Evolutionary conservation across 2,113 vertebrate species (phyloP).

Genomic region (Hucho hucho): DNA sequence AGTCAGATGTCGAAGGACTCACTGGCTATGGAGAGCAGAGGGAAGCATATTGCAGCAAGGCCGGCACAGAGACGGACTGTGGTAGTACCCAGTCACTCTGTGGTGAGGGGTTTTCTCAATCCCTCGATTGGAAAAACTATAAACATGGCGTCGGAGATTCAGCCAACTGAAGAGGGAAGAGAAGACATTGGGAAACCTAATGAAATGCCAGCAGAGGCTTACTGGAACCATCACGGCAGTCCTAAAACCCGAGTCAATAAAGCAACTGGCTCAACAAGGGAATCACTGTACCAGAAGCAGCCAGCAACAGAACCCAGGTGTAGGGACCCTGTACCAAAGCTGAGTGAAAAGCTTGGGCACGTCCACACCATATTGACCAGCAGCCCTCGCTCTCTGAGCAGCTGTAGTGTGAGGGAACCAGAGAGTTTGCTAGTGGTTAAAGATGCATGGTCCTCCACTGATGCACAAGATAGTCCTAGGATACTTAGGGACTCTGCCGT

Average conservation of each 20-base stretch:
- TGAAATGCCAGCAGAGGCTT: conserved; percentile 78
- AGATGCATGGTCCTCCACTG: conserved; percentile 79
- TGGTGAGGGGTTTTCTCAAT: conserved; percentile 31
- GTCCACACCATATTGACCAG: conserved; percentile 31
- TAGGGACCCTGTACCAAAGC: conserved; percentile 27
- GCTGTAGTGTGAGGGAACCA: conserved; percentile 53
- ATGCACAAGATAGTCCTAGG: conserved; percentile 66
- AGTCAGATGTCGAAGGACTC: conserved; percentile 93
- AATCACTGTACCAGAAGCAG: not conserved
- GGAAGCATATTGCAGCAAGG: conserved; percentile 22
- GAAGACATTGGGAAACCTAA: conserved; percentile 65
- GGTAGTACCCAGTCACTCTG: conserved; percentile 30
- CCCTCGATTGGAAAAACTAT: conserved; percentile 27
- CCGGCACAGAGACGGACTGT: conserved; percentile 23
- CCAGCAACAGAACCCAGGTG: conserved; percentile 18
- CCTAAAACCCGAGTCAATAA: conserved; percentile 31
- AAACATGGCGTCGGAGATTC: conserved; percentile 66
- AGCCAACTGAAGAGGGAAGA: conserved; percentile 55
- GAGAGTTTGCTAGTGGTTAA: conserved; percentile 63
- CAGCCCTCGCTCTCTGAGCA: conserved; percentile 49
- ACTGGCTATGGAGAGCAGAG: conserved; percentile 61
- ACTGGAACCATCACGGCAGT: conserved; percentile 71
- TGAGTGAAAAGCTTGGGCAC: conserved; percentile 43
- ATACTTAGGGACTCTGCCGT: conserved; percentile 56
- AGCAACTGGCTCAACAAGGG: conserved; percentile 31